phyloP scores from a whole-genome alignment of 2,888 invertebrate species.

The Perithous albicinctus region DNA sequence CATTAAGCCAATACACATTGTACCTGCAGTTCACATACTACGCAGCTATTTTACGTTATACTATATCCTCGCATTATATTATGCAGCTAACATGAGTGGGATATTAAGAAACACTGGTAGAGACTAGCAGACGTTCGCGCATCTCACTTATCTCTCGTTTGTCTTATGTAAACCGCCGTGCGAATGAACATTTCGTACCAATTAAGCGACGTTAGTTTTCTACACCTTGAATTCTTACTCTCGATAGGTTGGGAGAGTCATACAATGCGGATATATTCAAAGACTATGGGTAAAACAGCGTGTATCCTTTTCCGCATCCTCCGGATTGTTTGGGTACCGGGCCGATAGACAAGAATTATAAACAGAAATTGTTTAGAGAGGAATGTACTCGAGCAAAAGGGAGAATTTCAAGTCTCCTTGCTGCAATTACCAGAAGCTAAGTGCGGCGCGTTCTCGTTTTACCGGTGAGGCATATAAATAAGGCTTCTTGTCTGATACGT shows the following conservation, averaged over 20 bases:
- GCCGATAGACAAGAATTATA: constrained; percentile 26
- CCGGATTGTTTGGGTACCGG: constrained; percentile 53
- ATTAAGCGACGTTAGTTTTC: constrained; percentile 25
- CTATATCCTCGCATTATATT: background rate
- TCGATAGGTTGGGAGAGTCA: background rate
- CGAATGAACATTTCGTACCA: constrained; percentile 37
- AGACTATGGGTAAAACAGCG: background rate
- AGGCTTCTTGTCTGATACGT: background rate
- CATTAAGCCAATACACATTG: background rate
- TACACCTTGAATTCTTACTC: constrained; percentile 25
- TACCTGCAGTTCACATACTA: background rate
- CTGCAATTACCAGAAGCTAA: constrained; percentile 56
- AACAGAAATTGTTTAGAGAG: constrained; percentile 52
- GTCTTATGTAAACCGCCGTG: constrained; percentile 31
- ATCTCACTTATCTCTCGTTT: constrained; percentile 23
- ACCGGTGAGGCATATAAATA: background rate
- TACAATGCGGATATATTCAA: constrained; percentile 40
- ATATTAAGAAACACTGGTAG: constrained; percentile 26
- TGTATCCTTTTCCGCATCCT: constrained; percentile 58
- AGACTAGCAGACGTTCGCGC: background rate
- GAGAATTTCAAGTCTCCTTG: constrained; percentile 49
- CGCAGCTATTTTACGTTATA: background rate
- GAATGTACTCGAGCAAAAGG: constrained; percentile 47
- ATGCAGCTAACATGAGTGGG: constrained; percentile 1
- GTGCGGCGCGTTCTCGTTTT: constrained; percentile 2